These are phyloP conservation scores for Azemiops feae DNA, from an alignment of 2,113 vertebrate species.

Conservation along the genomic window DNA sequence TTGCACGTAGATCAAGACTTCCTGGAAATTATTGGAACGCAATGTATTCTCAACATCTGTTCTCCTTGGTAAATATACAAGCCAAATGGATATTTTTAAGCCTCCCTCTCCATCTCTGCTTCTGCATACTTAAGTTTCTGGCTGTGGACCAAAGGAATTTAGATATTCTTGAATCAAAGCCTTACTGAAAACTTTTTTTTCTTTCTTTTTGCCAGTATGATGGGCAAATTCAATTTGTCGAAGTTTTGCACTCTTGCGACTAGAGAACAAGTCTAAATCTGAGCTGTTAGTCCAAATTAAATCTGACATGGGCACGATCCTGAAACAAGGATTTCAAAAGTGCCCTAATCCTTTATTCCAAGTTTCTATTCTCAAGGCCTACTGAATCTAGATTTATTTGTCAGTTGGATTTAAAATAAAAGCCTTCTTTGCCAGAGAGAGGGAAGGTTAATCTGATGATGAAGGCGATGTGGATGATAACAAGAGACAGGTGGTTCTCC, in stretches of 20 bases:
- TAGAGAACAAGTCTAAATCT: not conserved
- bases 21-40: conserved; percentile 31
- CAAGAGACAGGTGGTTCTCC: not conserved
- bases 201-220: not conserved
- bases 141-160: not conserved
- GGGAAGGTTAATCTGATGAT: not conserved
- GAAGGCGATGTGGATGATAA: not conserved
- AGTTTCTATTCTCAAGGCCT: not conserved
- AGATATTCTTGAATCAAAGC: not conserved
- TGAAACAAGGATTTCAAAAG: not conserved
- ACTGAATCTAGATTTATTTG: not conserved
- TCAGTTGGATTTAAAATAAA: not conserved
- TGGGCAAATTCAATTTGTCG: not conserved
- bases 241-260: not conserved
- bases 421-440: conserved; percentile 15
- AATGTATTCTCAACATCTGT: conserved; percentile 36
- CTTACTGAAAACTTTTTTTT: not conserved
- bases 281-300: not conserved
- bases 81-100: conserved; percentile 5
- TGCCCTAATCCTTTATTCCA: not conserved
- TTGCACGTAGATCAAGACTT: conserved; percentile 23
- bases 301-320: not conserved
- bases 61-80: conserved; percentile 29
- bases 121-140: not conserved
- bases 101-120: not conserved